These are phyloP conservation scores for Calephelis nemesis DNA, from an alignment of 1,140 invertebrate species.

Conservation along the genomic window DNA sequence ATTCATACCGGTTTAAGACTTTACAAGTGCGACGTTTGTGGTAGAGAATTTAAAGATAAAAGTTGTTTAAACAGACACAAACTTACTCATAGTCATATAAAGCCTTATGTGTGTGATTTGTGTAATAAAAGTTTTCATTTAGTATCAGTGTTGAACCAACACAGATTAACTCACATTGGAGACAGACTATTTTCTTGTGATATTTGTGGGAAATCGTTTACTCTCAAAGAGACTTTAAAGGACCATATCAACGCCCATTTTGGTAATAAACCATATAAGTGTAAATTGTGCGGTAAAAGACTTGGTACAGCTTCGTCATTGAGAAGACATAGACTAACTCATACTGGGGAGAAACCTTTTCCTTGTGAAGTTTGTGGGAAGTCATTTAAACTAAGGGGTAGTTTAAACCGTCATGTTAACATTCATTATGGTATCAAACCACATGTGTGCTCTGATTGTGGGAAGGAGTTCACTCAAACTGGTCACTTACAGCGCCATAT, in stretches of 20 bases:
- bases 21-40: background rate
- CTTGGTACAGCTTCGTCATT: background rate
- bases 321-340: background rate
- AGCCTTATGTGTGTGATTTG: background rate
- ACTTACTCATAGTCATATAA: background rate
- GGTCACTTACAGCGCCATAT: background rate
- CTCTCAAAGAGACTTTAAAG: background rate
- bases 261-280: slow-evolving; percentile 5
- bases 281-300: background rate
- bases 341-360: background rate
- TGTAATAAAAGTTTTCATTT: background rate
- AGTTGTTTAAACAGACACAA: slow-evolving; percentile 2
- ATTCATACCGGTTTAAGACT: background rate
- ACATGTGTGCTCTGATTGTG: background rate
- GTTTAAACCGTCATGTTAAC: background rate
- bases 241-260: background rate
- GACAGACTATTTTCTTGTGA: slow-evolving; percentile 2
- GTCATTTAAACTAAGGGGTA: background rate
- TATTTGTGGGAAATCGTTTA: slow-evolving; percentile 5
- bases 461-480: background rate
- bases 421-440: background rate
- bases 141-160: background rate
- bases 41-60: background rate
- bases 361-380: slow-evolving; percentile 1
- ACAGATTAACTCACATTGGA: slow-evolving; percentile 16